Evolutionary conservation across 2,113 vertebrate genomes (phyloP).

Genomic region (Nesogale talazaci): DNA sequence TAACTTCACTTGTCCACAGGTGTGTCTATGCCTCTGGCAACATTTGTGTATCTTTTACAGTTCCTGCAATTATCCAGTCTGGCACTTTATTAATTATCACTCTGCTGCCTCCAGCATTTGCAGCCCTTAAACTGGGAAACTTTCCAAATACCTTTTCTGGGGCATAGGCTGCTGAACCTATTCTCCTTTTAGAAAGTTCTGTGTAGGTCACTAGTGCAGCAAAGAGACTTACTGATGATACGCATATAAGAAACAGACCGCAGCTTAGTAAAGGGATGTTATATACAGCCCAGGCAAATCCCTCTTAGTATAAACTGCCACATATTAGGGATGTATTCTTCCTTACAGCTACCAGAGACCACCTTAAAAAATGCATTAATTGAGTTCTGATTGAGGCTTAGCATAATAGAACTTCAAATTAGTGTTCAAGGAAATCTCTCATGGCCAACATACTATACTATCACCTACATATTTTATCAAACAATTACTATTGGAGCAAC

Average conservation of each 20-base stretch:
- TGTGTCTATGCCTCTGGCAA: constrained; percentile 47
- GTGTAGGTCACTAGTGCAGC: not conserved
- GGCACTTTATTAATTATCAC: constrained; percentile 80
- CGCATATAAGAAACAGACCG: constrained; percentile 32
- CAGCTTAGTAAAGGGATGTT: constrained; percentile 2
- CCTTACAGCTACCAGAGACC: not conserved
- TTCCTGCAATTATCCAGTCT: constrained; percentile 72
- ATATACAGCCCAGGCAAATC: not conserved
- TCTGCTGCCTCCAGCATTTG: constrained; percentile 41
- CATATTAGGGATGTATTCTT: not conserved
- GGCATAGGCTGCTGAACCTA: not conserved
- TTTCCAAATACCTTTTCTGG: constrained; percentile 70
- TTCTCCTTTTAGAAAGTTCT: not conserved
- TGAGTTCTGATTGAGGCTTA: constrained; percentile 16
- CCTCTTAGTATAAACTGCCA: not conserved
- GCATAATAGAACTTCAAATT: constrained; percentile 11
- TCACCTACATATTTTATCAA: not conserved
- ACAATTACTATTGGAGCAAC: not conserved
- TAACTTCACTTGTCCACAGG: constrained; percentile 70
- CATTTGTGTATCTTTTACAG: constrained; percentile 71
- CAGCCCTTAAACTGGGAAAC: constrained; percentile 43
- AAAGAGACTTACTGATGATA: constrained; percentile 15
- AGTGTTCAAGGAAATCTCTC: not conserved
- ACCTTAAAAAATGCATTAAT: not conserved
- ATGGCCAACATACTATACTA: not conserved